phyloP scores from a whole-genome alignment of 2,113 vertebrate species.

The Spea multiplicata region DNA sequence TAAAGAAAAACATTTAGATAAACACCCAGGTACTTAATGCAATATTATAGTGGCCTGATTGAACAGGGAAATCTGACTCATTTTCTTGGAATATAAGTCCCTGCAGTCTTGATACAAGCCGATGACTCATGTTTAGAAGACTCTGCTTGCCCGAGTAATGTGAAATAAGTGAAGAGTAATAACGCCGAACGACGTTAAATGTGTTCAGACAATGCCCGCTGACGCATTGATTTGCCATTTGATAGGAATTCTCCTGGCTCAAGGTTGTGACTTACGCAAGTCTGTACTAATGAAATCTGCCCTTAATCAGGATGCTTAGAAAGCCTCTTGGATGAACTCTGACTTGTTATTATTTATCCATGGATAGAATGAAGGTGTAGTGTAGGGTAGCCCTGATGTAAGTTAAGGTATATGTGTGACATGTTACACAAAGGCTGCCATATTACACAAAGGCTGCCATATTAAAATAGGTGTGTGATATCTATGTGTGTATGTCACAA shows the following conservation, averaged over 20 bases:
- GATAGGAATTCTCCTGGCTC: slow-evolving; percentile 30
- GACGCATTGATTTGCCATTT: slow-evolving; percentile 25
- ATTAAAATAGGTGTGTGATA: too few species aligned
- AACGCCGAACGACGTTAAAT: slow-evolving; percentile 1
- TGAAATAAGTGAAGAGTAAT: slow-evolving; percentile 9
- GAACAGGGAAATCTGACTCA: neutral
- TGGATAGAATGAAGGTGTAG: too few species aligned
- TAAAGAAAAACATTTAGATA: too few species aligned
- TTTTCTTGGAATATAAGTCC: slow-evolving; percentile 8
- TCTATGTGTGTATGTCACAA: too few species aligned
- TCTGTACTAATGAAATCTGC: slow-evolving; percentile 16
- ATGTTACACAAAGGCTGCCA: too few species aligned
- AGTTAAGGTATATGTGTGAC: too few species aligned
- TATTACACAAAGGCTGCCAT: too few species aligned
- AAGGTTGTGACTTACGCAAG: slow-evolving; percentile 24
- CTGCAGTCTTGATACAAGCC: neutral
- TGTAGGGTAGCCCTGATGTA: too few species aligned
- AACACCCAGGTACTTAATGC: too few species aligned
- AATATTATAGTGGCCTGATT: too few species aligned
- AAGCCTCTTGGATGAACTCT: neutral
- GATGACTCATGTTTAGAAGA: slow-evolving; percentile 26
- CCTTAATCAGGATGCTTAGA: neutral
- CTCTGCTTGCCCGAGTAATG: slow-evolving; percentile 20
- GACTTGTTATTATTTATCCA: neutral
- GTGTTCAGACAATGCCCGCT: slow-evolving; percentile 15